Percentiles rank a stretch among this genome's conserved stretches.
Conservation (phyloP, 2,113 vertebrate species). For the Falco punctatus region DNA sequence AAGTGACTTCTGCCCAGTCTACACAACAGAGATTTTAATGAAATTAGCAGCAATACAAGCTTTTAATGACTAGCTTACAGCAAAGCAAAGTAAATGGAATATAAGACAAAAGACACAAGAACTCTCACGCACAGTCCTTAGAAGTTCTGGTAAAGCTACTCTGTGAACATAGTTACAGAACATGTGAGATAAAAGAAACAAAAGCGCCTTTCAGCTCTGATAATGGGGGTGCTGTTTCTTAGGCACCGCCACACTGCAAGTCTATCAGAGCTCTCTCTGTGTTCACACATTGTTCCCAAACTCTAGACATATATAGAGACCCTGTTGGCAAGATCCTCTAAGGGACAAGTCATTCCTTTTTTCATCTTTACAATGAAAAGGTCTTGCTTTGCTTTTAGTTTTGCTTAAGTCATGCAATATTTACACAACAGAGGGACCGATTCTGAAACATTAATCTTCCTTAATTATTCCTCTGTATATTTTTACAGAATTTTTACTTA, state of each 20-base stretch:
- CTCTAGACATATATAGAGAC: background rate
- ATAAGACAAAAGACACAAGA: background rate
- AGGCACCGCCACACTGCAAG: background rate
- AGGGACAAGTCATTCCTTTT: background rate
- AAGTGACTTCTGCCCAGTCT: background rate
- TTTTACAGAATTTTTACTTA: background rate
- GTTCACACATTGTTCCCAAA: background rate
- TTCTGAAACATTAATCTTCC: background rate
- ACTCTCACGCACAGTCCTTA: background rate
- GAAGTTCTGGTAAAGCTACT: background rate
- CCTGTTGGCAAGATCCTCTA: background rate
- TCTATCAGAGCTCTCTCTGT: background rate
- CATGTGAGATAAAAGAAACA: background rate
- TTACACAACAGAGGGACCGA: background rate
- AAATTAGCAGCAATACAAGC: background rate
- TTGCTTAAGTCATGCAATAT: background rate
- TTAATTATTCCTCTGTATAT: background rate
- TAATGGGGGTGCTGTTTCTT: background rate
- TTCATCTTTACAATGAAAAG: background rate
- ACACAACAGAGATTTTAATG: background rate
- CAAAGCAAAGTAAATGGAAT: background rate
- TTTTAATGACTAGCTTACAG: background rate
- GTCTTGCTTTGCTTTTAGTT: background rate
- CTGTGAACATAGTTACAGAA: background rate
- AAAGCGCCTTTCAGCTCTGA: background rate